phyloP scores from a whole-genome alignment of 2,113 vertebrate genomes.

The Oncorhynchus kisutch region DNA sequence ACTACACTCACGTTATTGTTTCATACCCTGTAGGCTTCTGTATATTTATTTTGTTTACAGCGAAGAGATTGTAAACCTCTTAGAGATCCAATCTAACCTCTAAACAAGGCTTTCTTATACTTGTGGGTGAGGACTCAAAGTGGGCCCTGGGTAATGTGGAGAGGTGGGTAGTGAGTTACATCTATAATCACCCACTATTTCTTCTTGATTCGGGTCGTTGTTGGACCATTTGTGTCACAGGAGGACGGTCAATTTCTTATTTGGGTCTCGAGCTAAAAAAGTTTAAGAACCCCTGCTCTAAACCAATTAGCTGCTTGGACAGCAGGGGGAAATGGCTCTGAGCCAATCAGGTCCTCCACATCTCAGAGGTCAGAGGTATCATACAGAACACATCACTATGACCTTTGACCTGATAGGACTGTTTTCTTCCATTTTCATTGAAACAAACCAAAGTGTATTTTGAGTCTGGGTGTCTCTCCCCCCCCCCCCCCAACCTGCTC shows the following conservation, averaged over 20 bases:
- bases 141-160: no score
- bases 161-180: no score
- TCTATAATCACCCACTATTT: no score
- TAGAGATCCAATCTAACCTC: constrained; percentile 21
- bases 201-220: no score
- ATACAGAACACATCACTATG: neutral
- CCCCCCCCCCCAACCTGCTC: neutral
- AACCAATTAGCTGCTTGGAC: constrained; percentile 34
- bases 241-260: no score
- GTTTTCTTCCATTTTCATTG: neutral
- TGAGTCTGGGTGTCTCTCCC: neutral
- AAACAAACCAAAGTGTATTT: neutral
- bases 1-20: neutral
- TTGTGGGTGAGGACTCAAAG: no score
- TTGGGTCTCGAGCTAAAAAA: no score
- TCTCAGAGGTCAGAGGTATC: neutral
- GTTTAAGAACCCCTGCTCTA: neutral
- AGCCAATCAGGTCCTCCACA: neutral
- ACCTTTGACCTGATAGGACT: no score
- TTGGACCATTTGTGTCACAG: no score
- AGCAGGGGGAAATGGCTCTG: neutral
- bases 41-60: constrained; percentile 1
- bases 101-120: constrained; percentile 29
- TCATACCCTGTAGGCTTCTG: neutral
- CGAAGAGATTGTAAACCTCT: constrained; percentile 12